Conservation (phyloP, 1,140 invertebrate genomes). For the Trinorchestia longiramus region DNA sequence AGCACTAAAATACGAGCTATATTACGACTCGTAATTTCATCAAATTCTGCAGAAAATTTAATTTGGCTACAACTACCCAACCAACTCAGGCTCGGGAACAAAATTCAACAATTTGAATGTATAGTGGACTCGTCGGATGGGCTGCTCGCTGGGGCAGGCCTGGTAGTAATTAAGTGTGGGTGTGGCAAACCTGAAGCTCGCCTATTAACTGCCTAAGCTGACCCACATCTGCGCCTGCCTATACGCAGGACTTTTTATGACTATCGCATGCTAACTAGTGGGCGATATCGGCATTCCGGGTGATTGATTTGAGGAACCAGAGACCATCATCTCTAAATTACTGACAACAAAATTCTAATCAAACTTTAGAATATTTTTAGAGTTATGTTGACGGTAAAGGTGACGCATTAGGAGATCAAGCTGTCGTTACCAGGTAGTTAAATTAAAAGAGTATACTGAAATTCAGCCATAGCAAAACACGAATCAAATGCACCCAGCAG, state of each 20-base stretch:
- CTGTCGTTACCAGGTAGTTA: background rate
- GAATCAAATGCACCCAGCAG: background rate
- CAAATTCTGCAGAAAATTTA: too few relatives aligned
- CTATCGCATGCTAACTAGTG: background rate
- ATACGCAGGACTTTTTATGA: background rate
- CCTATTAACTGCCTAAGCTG: background rate
- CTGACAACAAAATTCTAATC: background rate
- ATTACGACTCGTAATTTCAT: too few relatives aligned
- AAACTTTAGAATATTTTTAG: background rate
- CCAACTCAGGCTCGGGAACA: too few relatives aligned
- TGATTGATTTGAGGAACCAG: background rate
- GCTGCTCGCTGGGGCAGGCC: background rate
- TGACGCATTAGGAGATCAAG: background rate
- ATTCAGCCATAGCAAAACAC: background rate
- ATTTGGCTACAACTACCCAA: too few relatives aligned
- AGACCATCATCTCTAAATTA: background rate
- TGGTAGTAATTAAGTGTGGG: background rate
- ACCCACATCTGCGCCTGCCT: conserved; percentile 17
- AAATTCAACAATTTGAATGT: too few relatives aligned
- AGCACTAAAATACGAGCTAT: too few relatives aligned
- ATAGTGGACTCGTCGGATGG: too few relatives aligned
- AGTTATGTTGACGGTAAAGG: background rate
- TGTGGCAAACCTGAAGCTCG: background rate
- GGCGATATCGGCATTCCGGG: background rate
- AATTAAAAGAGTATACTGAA: background rate